These are phyloP conservation scores for Cosmia trapezina DNA, from an alignment of 2,888 invertebrate species.

Conservation along the genomic window DNA sequence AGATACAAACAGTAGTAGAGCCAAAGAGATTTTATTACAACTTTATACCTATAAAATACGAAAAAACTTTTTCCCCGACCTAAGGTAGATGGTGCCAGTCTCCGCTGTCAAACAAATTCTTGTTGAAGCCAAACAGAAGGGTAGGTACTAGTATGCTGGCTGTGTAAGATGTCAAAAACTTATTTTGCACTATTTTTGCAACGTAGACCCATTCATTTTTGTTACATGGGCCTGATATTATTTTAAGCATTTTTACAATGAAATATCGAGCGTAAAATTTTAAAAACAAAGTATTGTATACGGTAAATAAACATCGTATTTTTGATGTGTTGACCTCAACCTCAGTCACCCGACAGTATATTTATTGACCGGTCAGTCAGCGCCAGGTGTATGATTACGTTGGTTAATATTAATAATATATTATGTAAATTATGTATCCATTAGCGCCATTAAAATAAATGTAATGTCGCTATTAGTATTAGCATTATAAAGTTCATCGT, in stretches of 20 bases:
- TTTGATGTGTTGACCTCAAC: conserved; percentile 12
- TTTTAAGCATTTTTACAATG: conserved; percentile 4
- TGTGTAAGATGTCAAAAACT: background rate
- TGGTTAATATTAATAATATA: conserved; percentile 29
- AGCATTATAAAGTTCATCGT: conserved; percentile 41
- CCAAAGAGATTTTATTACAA: too few species aligned
- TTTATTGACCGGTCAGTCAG: conserved; percentile 14
- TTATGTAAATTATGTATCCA: conserved; percentile 41
- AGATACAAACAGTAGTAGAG: too few species aligned
- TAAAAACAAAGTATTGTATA: conserved; percentile 7
- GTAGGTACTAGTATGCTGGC: background rate
- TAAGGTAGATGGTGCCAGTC: background rate
- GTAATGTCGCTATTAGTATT: conserved; percentile 28
- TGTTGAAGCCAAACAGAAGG: background rate
- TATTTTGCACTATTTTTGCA: background rate
- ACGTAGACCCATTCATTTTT: background rate
- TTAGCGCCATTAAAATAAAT: conserved; percentile 46
- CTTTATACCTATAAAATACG: too few species aligned
- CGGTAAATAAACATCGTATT: background rate
- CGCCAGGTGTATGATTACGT: conserved; percentile 38
- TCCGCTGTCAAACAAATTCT: background rate
- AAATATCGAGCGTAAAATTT: background rate
- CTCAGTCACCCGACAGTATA: conserved; percentile 7
- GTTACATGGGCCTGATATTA: background rate
- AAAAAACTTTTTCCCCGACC: too few species aligned